A percentile compares a stretch with the other conserved stretches of the same genome.
phyloP scores from a whole-genome alignment of 2,797 vertebrate species.

The Gymnopithys bicolor region DNA sequence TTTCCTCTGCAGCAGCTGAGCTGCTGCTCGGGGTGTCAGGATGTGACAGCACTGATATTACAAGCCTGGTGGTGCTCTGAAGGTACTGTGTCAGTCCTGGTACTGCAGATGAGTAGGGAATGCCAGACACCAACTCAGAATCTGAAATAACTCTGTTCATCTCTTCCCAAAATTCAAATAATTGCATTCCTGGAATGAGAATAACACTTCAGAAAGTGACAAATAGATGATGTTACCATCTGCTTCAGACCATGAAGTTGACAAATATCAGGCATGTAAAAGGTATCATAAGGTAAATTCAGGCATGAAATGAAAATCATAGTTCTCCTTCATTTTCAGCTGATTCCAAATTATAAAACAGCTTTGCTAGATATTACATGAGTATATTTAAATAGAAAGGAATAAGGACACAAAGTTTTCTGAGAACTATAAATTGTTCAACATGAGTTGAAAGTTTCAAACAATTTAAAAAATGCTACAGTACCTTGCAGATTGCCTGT shows the following conservation, averaged over 20 bases:
- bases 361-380: not conserved
- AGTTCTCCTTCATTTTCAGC: not conserved
- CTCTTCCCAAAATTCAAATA: constrained; percentile 78
- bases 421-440: not conserved
- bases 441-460: not conserved
- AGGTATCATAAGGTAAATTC: not conserved
- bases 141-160: constrained; percentile 74
- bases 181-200: constrained; percentile 75
- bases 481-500: not conserved
- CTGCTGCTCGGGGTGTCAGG: constrained; percentile 37
- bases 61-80: constrained; percentile 84
- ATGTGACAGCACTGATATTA: constrained; percentile 65
- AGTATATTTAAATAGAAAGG: not conserved
- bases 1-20: not conserved
- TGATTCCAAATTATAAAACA: not conserved
- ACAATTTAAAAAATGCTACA: not conserved
- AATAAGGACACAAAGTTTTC: not conserved
- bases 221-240: not conserved
- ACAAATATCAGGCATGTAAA: not conserved
- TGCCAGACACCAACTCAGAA: constrained; percentile 80
- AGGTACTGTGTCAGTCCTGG: constrained; percentile 89
- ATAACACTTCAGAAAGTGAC: not conserved
- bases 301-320: not conserved
- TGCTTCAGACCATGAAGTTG: not conserved
- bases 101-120: constrained; percentile 40